Evolutionary conservation across 1,140 invertebrate species (phyloP).

Genomic region (Protaetia brevitarsis): DNA sequence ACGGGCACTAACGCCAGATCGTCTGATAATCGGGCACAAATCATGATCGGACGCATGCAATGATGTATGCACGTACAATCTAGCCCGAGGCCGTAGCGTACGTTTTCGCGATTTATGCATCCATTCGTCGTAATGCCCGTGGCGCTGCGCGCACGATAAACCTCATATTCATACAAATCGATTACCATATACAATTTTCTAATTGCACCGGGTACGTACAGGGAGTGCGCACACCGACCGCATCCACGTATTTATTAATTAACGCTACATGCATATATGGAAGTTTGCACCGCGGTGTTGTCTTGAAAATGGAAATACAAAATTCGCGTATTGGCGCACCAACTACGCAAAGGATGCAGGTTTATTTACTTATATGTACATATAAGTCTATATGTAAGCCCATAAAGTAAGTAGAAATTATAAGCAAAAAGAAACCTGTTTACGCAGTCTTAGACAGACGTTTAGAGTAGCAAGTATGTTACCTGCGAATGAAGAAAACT

Average conservation of each 20-base stretch:
- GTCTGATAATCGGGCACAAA: conserved; percentile 8
- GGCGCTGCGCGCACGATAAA: conserved; percentile 9
- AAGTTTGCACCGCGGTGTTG: neutral
- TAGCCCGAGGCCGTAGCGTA: neutral
- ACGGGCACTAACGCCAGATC: neutral
- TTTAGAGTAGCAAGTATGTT: no score
- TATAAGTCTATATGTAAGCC: no score
- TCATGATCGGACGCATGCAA: neutral
- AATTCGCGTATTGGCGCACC: neutral
- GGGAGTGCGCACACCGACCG: neutral
- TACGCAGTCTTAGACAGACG: no score
- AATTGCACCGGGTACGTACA: conserved; percentile 6
- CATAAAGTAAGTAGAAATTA: no score
- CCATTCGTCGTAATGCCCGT: neutral
- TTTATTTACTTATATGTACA: no score
- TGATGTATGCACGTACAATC: conserved; percentile 1
- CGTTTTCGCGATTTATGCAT: conserved; percentile 16
- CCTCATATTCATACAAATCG: conserved; percentile 17
- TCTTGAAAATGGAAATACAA: neutral
- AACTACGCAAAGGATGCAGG: no score
- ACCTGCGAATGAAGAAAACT: no score
- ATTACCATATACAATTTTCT: conserved; percentile 17
- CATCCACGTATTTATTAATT: conserved; percentile 17
- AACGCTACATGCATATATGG: conserved; percentile 3
- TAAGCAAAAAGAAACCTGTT: no score